phyloP scores from a whole-genome alignment of 1,140 invertebrate genomes.

The Bicyclus anynana region DNA sequence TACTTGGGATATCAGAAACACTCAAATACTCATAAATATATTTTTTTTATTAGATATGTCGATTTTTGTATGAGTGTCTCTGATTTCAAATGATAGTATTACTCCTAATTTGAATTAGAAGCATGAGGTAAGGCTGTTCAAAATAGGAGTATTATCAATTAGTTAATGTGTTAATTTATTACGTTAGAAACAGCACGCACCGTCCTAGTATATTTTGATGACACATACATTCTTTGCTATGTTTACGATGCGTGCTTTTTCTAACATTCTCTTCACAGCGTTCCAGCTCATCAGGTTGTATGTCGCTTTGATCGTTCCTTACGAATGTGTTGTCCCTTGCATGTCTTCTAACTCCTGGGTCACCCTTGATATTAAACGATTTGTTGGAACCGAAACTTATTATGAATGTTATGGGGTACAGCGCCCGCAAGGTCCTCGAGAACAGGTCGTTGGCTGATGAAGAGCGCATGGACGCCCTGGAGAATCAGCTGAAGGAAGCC shows the following conservation, averaged over 20 bases:
- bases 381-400: conserved; percentile 28
- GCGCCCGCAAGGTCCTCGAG: conserved; percentile 99
- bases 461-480: conserved; percentile 99
- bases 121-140: background rate
- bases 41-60: too few relatives aligned
- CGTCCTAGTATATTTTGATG: background rate
- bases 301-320: conserved; percentile 59
- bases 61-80: background rate
- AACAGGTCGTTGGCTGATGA: conserved; percentile 99
- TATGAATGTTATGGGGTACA: conserved; percentile 75
- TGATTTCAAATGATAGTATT: background rate
- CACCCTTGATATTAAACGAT: conserved; percentile 47
- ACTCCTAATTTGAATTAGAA: background rate
- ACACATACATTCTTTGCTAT: background rate
- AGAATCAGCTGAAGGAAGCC: conserved; percentile 99
- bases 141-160: background rate
- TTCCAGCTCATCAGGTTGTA: conserved; percentile 30
- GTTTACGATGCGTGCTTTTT: conserved; percentile 9
- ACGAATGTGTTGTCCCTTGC: conserved; percentile 49
- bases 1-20: background rate
- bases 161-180: background rate
- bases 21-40: background rate
- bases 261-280: conserved; percentile 41
- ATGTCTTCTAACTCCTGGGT: conserved; percentile 65
- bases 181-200: background rate